Percentiles rank a stretch among this genome's conserved stretches.
These are phyloP conservation scores for Polymixis lichenea DNA, from an alignment of 2,888 invertebrate species.

Conservation along the genomic window DNA sequence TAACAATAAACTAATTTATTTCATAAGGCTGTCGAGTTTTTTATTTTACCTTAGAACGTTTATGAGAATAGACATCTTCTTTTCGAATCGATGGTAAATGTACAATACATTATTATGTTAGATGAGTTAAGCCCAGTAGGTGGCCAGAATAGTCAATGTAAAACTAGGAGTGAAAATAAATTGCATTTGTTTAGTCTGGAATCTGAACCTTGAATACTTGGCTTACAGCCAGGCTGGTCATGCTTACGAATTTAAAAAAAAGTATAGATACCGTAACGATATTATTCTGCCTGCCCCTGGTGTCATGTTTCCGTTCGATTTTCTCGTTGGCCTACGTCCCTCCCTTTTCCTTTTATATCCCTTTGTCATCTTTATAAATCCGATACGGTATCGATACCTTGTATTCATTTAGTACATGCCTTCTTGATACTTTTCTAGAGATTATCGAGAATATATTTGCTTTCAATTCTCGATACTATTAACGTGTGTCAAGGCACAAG, in stretches of 20 bases:
- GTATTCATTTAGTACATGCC: not conserved
- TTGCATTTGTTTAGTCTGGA: conserved; percentile 37
- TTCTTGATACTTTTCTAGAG: not conserved
- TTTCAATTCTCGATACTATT: not conserved
- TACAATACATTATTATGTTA: not conserved
- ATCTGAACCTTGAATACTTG: conserved; percentile 31
- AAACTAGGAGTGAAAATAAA: conserved; percentile 12
- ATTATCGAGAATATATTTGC: not conserved
- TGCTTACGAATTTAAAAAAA: not conserved
- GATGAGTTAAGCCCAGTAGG: not conserved
- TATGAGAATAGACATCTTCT: not conserved
- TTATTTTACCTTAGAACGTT: conserved; percentile 65
- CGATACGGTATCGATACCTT: not conserved
- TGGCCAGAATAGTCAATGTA: not conserved
- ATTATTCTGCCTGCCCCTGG: not conserved
- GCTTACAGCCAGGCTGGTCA: conserved; percentile 18
- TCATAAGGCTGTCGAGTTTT: conserved; percentile 82
- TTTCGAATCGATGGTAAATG: not conserved
- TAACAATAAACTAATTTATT: conserved; percentile 90
- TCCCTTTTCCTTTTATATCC: not conserved
- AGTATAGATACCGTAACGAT: not conserved
- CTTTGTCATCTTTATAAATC: not conserved
- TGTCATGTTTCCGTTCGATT: not conserved
- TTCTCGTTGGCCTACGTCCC: too few relatives aligned
- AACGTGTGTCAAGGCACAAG: not conserved